A percentile compares a stretch with the other conserved stretches of the same genome.
Conservation (phyloP, 2,797 vertebrate genomes). For the Channallabes apus region DNA sequence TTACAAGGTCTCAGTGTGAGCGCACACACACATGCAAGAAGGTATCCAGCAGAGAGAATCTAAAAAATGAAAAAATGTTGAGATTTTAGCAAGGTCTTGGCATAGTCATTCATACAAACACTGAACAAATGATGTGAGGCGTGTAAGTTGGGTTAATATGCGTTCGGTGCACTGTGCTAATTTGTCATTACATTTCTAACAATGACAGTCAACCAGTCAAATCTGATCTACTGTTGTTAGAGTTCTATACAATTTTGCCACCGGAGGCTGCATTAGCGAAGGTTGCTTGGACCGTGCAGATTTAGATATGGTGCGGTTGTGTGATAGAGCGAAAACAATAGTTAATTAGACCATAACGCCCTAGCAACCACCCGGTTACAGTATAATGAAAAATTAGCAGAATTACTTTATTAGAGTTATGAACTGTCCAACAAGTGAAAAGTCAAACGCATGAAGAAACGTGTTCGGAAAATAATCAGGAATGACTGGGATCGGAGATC, state of each 20-base stretch:
- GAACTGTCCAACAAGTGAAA: too few species aligned
- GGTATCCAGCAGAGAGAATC: neutral
- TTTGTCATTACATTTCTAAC: neutral
- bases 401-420: too few species aligned
- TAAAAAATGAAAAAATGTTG: neutral
- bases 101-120: too few species aligned
- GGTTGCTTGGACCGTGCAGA: neutral
- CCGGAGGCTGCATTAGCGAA: neutral
- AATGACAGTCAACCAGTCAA: neutral
- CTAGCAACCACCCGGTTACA: too few species aligned
- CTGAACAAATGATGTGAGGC: too few species aligned
- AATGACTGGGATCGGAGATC: too few species aligned
- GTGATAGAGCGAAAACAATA: too few species aligned
- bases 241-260: neutral
- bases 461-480: too few species aligned
- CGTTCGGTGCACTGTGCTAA: neutral
- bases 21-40: neutral
- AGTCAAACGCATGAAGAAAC: too few species aligned
- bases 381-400: too few species aligned
- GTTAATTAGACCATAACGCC: too few species aligned
- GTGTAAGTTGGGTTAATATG: neutral
- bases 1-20: constrained; percentile 1
- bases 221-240: neutral
- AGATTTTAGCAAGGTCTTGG: neutral
- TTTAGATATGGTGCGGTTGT: neutral